These are phyloP conservation scores for Leptopilina drosophilae DNA, from an alignment of 2,888 invertebrate genomes.

Conservation along the genomic window DNA sequence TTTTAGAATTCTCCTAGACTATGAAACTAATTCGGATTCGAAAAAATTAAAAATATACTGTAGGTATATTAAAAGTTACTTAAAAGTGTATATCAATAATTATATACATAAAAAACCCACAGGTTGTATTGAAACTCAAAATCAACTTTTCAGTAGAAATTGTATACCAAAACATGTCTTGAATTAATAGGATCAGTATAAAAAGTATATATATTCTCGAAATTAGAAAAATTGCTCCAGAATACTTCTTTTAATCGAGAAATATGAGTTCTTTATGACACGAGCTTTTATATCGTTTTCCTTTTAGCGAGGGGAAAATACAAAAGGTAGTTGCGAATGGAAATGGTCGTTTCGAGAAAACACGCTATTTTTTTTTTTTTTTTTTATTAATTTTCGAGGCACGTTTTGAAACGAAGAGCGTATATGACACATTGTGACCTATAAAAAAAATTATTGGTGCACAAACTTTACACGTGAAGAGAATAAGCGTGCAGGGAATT, in stretches of 20 bases:
- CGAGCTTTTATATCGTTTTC: neutral
- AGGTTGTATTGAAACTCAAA: too few relatives aligned
- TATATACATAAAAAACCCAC: too few relatives aligned
- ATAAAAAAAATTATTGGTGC: conserved; percentile 26
- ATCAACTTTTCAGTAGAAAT: too few relatives aligned
- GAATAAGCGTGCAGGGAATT: conserved; percentile 2
- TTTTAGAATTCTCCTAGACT: too few relatives aligned
- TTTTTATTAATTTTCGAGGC: neutral
- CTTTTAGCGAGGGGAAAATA: conserved; percentile 8
- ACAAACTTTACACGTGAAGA: conserved; percentile 24
- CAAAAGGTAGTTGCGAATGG: conserved; percentile 6
- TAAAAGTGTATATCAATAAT: too few relatives aligned
- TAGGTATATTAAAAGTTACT: too few relatives aligned
- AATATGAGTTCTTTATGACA: neutral
- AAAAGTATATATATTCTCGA: neutral
- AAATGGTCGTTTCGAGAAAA: conserved; percentile 11
- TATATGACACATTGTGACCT: conserved; percentile 20
- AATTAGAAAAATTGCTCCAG: neutral
- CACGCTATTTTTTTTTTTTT: neutral
- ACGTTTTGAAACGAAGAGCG: conserved; percentile 18
- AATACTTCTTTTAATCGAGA: neutral
- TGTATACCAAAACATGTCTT: too few relatives aligned
- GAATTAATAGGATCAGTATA: too few relatives aligned
- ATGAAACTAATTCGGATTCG: too few relatives aligned
- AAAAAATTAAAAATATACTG: too few relatives aligned